Conservation (phyloP, 2,888 invertebrate genomes). For the Monoplex corrugatus region DNA sequence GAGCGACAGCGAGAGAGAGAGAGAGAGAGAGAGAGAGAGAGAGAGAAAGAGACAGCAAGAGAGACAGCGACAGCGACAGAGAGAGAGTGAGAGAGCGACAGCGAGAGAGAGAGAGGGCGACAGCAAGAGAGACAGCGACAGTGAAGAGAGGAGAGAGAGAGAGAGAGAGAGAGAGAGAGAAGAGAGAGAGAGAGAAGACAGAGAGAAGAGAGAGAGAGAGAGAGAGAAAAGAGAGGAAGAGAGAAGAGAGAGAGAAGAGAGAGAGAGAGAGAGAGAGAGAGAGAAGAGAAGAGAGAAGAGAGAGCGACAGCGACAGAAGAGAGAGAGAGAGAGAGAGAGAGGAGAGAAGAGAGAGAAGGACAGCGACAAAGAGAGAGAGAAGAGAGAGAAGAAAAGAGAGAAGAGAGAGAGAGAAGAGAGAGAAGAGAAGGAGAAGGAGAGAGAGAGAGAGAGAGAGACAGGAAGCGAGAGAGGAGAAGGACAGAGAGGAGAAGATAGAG, state of each 20-base stretch:
- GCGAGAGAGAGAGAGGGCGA: too few relatives aligned
- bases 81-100: too few relatives aligned
- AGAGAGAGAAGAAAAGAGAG: neutral
- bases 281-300: neutral
- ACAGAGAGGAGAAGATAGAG: too few relatives aligned
- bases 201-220: neutral
- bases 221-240: neutral
- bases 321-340: neutral
- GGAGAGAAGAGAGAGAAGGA: neutral
- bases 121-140: neutral
- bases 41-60: neutral
- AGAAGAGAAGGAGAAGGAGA: neutral
- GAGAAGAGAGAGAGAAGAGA: neutral
- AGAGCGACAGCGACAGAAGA: neutral
- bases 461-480: slow-evolving; percentile 25
- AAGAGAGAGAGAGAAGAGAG: neutral
- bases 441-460: neutral
- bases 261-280: neutral
- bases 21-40: neutral
- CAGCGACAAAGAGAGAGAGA: neutral
- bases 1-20: neutral
- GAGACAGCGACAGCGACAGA: neutral
- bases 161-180: too few relatives aligned
- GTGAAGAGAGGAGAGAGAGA: neutral
- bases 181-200: too few relatives aligned